phyloP scores from a whole-genome alignment of 2,888 invertebrate genomes.

The Hermodice carunculata region DNA sequence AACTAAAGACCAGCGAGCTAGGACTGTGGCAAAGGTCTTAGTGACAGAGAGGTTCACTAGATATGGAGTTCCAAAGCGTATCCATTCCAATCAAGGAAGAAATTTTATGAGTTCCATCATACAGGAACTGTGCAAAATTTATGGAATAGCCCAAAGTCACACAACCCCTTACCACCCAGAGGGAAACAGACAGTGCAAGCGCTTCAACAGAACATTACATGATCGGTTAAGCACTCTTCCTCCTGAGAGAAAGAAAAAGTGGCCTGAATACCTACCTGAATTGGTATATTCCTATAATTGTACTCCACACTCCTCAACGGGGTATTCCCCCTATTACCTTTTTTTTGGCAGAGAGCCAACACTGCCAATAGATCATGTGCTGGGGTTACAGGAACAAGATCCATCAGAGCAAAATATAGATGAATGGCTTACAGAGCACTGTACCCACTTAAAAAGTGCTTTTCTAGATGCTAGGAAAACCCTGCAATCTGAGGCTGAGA shows the following conservation, averaged over 20 bases:
- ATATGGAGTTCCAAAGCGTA: conserved; percentile 24
- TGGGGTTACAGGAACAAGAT: background rate
- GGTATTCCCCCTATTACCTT: conserved; percentile 3
- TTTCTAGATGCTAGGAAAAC: background rate
- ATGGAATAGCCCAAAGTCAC: background rate
- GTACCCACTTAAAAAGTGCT: background rate
- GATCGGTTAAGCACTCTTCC: conserved; percentile 33
- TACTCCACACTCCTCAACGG: conserved; percentile 4
- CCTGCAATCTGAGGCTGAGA: background rate
- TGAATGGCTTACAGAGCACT: background rate
- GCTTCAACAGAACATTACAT: conserved; percentile 42
- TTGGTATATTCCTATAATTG: conserved; percentile 29
- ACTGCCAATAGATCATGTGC: conserved; percentile 2
- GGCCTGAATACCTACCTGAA: conserved; percentile 37
- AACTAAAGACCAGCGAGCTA: conserved; percentile 28
- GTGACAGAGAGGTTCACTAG: conserved; percentile 23
- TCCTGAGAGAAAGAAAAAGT: conserved; percentile 29
- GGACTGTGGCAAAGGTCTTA: conserved; percentile 29
- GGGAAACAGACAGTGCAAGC: conserved; percentile 40
- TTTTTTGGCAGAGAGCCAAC: conserved; percentile 8
- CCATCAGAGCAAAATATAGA: background rate
- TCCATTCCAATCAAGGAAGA: conserved; percentile 4
- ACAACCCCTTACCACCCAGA: conserved; percentile 21
- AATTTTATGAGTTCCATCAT: background rate
- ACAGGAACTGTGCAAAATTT: background rate